Evolutionary conservation across 2,113 vertebrate genomes (phyloP).

Genomic region (Xenopus borealis): DNA sequence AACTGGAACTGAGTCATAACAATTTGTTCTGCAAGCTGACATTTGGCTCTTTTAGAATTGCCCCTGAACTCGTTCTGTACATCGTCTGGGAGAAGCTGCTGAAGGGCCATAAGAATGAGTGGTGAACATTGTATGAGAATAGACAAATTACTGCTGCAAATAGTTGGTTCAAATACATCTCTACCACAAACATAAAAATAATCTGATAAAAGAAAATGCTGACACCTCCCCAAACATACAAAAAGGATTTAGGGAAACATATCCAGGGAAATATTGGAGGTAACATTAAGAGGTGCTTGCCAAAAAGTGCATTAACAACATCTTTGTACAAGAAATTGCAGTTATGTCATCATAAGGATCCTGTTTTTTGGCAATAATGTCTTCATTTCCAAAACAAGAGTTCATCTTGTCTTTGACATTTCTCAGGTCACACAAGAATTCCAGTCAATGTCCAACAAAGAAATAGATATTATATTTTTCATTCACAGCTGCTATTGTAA

Average conservation of each 20-base stretch:
- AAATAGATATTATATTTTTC: too few relatives aligned
- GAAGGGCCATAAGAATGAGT: too few relatives aligned
- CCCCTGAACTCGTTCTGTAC: too few relatives aligned
- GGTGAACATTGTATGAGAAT: neutral
- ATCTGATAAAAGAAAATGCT: constrained; percentile 29
- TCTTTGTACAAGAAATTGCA: constrained; percentile 27
- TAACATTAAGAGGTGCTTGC: constrained; percentile 4
- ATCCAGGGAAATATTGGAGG: constrained; percentile 32
- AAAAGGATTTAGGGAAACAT: constrained; percentile 14
- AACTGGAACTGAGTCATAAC: too few relatives aligned
- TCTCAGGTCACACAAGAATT: constrained; percentile 4
- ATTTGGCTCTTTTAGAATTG: too few relatives aligned
- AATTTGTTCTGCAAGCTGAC: too few relatives aligned
- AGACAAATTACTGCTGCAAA: constrained; percentile 1
- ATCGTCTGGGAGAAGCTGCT: too few relatives aligned
- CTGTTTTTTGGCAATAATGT: neutral
- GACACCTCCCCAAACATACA: constrained; percentile 16
- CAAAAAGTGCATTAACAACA: constrained; percentile 41
- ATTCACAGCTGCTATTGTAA: too few relatives aligned
- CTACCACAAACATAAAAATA: constrained; percentile 1
- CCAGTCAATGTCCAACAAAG: too few relatives aligned
- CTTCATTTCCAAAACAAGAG: neutral
- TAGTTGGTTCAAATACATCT: constrained; percentile 1
- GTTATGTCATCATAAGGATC: constrained; percentile 8
- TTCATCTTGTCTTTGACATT: neutral